Base-by-base conservation (phyloP, 2,797 vertebrate genomes). In the Fistularia commersonii region DNA sequence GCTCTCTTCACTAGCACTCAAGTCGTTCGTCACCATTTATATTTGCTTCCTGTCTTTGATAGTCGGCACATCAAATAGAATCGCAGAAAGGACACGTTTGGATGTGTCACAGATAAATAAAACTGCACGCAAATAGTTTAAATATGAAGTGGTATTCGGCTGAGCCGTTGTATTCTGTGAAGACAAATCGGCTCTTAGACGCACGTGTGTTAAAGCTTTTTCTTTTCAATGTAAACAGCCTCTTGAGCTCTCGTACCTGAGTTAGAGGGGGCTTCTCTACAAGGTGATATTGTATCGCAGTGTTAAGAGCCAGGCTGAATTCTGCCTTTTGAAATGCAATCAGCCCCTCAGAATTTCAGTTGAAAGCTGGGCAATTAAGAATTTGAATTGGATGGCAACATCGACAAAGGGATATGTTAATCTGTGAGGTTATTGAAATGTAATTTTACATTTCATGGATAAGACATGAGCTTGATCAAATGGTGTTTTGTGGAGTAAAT, bases 281-380 rank as follows among this genome's bases (percentile, higher is more conserved):
- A 84, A 81, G 80, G 74, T 79, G 78, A 81, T 72, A 71, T 81
- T 81, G 74, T 67, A 69, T 76, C 57, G 46, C 66, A 6, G 77
- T 65, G 83, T 81, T 80, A 84, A 87, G 79, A 89, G 81, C 67
- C 58, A 79, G 35, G 51, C 61, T 74, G 68, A 83, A 79, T 81
- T 72, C 76, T 78, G 74, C 67, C 81, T 82, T 87, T 88, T 87
- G 84, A 87, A 85, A 87, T 87, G 83, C 85, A 89, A 87, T 87
- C 83, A 85, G 79, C 66, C 47, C 61, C 70, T 79, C 74, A 76
- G 69, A 80, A 76, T 77, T 78, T 63, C 62, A 70, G 69, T 71
- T 88, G 79, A 88, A 87, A 87, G 86, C 61, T 42, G 12, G 64
- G 82, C 74, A 85, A 86, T 84, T 86, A 84, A 57, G 67, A 78